Evolutionary conservation across 1,140 invertebrate genomes (phyloP).

Genomic region (Lamellibrachia luymesi): DNA sequence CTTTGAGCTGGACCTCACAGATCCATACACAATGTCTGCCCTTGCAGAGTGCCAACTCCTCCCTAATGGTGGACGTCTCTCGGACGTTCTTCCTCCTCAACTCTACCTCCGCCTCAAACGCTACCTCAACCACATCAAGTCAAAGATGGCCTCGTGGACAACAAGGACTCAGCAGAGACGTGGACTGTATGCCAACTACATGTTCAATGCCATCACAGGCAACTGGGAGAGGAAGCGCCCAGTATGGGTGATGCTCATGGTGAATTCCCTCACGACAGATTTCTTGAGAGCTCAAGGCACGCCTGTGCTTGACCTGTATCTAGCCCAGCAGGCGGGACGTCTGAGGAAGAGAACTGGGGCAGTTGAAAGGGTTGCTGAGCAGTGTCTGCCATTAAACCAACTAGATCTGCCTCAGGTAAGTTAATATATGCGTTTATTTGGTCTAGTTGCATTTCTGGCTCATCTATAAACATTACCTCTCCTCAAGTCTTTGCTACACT

Average conservation of each 20-base stretch:
- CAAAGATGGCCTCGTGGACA: slow-evolving; percentile 59
- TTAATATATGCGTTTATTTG: neutral
- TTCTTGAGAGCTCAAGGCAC: slow-evolving; percentile 61
- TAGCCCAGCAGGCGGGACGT: slow-evolving; percentile 61
- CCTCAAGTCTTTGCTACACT: neutral
- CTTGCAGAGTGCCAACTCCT: slow-evolving; percentile 62
- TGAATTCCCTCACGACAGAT: slow-evolving; percentile 62
- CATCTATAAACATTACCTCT: neutral
- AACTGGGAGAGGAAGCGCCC: slow-evolving; percentile 64
- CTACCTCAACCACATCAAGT: slow-evolving; percentile 60
- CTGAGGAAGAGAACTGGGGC: slow-evolving; percentile 60
- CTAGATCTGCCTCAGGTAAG: slow-evolving; percentile 61
- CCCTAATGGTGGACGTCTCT: slow-evolving; percentile 56
- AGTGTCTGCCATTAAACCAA: slow-evolving; percentile 63
- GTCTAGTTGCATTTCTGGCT: neutral
- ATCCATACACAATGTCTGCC: slow-evolving; percentile 58
- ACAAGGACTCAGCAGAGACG: slow-evolving; percentile 58
- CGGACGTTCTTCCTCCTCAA: slow-evolving; percentile 58
- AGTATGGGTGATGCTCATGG: slow-evolving; percentile 64
- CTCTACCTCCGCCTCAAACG: slow-evolving; percentile 58
- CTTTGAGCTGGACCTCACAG: slow-evolving; percentile 63
- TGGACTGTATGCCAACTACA: slow-evolving; percentile 61
- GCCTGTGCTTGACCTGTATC: slow-evolving; percentile 62
- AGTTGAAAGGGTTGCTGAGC: slow-evolving; percentile 63
- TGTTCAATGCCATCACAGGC: slow-evolving; percentile 61